Percentiles rank a stretch among this genome's conserved stretches.
Conservation (phyloP, 2,888 invertebrate genomes). For the Microctonus hyperodae region DNA sequence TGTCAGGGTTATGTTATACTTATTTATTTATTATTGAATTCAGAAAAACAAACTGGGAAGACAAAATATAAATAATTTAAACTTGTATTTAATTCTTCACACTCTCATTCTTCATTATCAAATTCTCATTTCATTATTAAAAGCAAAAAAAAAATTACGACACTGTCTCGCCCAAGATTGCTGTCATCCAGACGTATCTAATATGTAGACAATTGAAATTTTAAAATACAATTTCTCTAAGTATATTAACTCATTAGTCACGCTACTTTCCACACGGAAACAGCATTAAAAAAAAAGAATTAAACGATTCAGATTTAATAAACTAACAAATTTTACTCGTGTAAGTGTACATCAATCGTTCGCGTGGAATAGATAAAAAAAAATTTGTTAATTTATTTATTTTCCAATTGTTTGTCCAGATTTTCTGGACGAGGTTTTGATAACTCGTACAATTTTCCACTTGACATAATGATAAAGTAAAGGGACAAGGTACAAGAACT, state of each 20-base stretch:
- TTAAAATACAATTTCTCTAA: slow-evolving; percentile 8
- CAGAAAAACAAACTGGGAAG: background rate
- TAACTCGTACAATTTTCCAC: slow-evolving; percentile 7
- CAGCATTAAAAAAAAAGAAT: background rate
- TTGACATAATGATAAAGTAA: slow-evolving; percentile 18
- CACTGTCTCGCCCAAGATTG: slow-evolving; percentile 1
- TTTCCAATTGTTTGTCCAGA: no score
- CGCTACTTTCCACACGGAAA: background rate
- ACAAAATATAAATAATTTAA: no score
- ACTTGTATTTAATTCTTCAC: no score
- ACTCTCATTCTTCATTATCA: background rate
- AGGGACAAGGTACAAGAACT: background rate
- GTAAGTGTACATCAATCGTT: no score
- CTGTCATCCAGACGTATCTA: slow-evolving; percentile 8
- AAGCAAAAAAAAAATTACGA: background rate
- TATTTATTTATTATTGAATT: slow-evolving; percentile 1
- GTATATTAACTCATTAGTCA: slow-evolving; percentile 2
- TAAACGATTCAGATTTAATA: background rate
- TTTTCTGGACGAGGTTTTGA: background rate
- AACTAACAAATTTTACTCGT: background rate
- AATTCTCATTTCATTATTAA: background rate
- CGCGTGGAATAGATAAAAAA: background rate
- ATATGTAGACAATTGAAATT: slow-evolving; percentile 1
- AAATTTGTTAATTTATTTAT: background rate
- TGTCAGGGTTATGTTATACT: slow-evolving; percentile 29